These are phyloP conservation scores for Apomyelois bistriatella DNA, from an alignment of 2,888 invertebrate species.

Conservation along the genomic window DNA sequence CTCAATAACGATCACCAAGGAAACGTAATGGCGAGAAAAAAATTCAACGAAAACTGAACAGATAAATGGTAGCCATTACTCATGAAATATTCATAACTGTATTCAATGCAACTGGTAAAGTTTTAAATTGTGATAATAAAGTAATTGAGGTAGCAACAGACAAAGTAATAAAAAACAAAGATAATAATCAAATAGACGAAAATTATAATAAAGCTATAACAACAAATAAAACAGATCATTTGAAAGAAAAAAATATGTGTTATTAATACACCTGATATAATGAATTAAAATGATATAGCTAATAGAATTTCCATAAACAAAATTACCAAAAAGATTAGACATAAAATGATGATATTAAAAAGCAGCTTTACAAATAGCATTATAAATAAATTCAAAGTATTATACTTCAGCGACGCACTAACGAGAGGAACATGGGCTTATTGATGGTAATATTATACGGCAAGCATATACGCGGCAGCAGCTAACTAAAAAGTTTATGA, in stretches of 20 bases:
- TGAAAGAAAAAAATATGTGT: neutral
- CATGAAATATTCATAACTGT: constrained; percentile 53
- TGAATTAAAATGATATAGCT: neutral
- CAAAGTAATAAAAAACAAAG: neutral
- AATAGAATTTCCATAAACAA: neutral
- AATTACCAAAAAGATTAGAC: constrained; percentile 1
- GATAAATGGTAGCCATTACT: constrained; percentile 48
- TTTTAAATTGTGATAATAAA: constrained; percentile 18
- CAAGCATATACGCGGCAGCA: constrained; percentile 35
- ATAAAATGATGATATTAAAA: constrained; percentile 9
- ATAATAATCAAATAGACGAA: neutral
- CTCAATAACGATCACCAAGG: constrained; percentile 46
- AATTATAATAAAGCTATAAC: neutral
- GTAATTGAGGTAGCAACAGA: constrained; percentile 27
- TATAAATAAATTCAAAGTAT: constrained; percentile 19
- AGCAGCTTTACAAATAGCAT: constrained; percentile 7
- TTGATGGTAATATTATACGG: constrained; percentile 64
- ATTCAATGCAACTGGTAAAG: constrained; percentile 43
- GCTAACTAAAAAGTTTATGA: constrained; percentile 41
- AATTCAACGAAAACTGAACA: constrained; percentile 33
- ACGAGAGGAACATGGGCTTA: constrained; percentile 42
- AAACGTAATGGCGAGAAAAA: constrained; percentile 48
- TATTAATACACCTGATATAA: constrained; percentile 1
- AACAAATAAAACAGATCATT: neutral
- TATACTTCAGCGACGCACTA: constrained; percentile 26